Base-by-base conservation (phyloP, 2,888 invertebrate species). In the Drosophila atroscutellata region DNA sequence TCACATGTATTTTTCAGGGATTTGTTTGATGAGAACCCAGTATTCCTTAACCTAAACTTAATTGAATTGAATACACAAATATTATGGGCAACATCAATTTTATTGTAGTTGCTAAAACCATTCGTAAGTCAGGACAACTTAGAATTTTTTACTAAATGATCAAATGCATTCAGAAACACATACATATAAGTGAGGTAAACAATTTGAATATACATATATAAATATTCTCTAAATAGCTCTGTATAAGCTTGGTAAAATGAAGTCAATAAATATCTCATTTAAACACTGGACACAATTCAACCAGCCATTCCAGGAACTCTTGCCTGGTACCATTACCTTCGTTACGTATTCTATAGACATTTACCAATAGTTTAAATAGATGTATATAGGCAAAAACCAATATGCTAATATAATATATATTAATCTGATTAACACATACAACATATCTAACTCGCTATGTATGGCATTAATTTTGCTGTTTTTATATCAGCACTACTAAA, bases 241-340 rank as follows among this genome's bases (percentile, higher is more conserved):
- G 32, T 49, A 50, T 37, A 72, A 30, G 47, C 32, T 52, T 57
- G 49, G 54, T 62, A 56, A 68, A 77, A 61, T 47, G 2, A 59
- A 34, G 18, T 60, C 58, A 57, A 52, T 58, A 32, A 58, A 70
- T 75, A 60, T 63, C 28, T 54, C 37, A 37, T 28, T 18, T 75
- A 63, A 63, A 52, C 71, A 77, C 81, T 77, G 77, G 77, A 77
- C 77, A 71, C 77, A 67, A 52, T 76, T 77, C 77, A 77, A 77
- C 77, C 77, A 77, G 77, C 77, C 60, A 71, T 77, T 34, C 34
- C 47, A 62, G 60, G 66, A 39, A 0, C 2, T 13, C 11, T 24
- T 7, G 18, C 56, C 70, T 62, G 80, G 51, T 37, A 42, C 58
- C 42, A 36, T 39, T 39, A 47, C 51, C 63, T 47, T 62, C 52